These are phyloP conservation scores for Pygathrix nemaeus DNA, from an alignment of 2,113 vertebrate genomes.

Conservation along the genomic window DNA sequence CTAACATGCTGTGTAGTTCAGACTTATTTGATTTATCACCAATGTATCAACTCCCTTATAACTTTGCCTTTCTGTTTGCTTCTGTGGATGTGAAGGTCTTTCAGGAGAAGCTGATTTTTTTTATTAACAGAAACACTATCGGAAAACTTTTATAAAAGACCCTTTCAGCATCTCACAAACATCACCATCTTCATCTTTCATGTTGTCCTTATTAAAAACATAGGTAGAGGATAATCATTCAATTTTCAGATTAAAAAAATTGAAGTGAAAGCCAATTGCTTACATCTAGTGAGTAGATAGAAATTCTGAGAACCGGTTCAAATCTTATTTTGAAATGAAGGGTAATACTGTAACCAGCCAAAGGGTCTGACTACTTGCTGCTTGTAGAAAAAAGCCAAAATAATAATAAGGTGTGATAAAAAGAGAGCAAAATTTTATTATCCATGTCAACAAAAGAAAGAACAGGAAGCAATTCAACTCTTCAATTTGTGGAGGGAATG, in stretches of 20 bases:
- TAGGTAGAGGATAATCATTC: background rate
- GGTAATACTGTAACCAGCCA: no score
- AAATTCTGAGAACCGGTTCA: background rate
- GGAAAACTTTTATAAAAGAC: background rate
- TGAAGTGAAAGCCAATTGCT: background rate
- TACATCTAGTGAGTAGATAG: background rate
- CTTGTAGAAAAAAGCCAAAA: no score
- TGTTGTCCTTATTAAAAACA: background rate
- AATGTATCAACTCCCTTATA: background rate
- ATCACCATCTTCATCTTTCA: background rate
- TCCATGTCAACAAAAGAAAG: no score
- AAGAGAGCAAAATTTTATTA: no score
- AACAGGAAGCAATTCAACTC: no score
- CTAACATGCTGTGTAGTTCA: background rate
- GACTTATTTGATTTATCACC: background rate
- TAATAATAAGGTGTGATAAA: no score
- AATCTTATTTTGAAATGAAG: background rate
- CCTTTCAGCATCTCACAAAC: background rate
- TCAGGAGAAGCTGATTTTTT: background rate
- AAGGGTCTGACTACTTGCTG: no score
- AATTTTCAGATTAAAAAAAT: conserved; percentile 19
- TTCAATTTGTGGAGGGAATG: no score
- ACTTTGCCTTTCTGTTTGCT: background rate
- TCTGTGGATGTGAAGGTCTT: background rate
- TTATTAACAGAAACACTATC: background rate